Evolutionary conservation across 2,888 invertebrate species (phyloP), one percentile per base, ranked within the genome.

Genomic region (Aromia moschata): DNA sequence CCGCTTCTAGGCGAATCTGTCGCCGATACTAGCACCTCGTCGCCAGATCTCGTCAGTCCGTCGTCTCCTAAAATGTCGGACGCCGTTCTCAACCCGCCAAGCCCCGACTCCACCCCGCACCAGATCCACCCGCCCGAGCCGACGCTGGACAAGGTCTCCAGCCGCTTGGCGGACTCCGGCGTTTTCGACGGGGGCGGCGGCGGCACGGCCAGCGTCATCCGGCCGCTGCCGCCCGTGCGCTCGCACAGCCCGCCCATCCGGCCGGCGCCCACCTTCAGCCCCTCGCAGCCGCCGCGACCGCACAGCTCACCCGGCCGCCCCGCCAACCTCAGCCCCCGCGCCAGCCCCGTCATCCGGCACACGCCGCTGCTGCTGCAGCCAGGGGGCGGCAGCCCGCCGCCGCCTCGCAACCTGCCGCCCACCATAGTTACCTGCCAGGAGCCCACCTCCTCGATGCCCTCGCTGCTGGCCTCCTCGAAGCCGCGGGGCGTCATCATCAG

Each of bases 11-110:
- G 91, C 84, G 94, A 94, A 86, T 94, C 93, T 81, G 91, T 93
- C 84, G 93, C 93, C 81, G 94, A 94, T 84, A 93, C 94, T 81
- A 93, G 92, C 82, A 93, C 93, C 80, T 93, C 94, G 80, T 94
- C 94, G 80, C 93, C 93, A 81, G 94, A 94, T 85, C 87, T 91
- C 74, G 84, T 87, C 77, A 89, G 90, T 81, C 92, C 93, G 80
- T 87, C 90, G 81, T 93, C 93, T 79, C 93, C 93, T 80, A 89
- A 89, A 83, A 87, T 89, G 85, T 86, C 87, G 78, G 84, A 86
- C 80, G 84, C 86, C 56, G 70, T 44, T 11, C 25, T 53, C 67
- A 70, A 52, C 65, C 85, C 86, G 80, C 85, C 86, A 78, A 84
- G 81, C 83, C 84, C 86, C 81, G 83, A 86, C 82, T 83, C 85